These are phyloP conservation scores for Tamias sibiricus DNA, from an alignment of 2,113 vertebrate species.

Conservation along the genomic window DNA sequence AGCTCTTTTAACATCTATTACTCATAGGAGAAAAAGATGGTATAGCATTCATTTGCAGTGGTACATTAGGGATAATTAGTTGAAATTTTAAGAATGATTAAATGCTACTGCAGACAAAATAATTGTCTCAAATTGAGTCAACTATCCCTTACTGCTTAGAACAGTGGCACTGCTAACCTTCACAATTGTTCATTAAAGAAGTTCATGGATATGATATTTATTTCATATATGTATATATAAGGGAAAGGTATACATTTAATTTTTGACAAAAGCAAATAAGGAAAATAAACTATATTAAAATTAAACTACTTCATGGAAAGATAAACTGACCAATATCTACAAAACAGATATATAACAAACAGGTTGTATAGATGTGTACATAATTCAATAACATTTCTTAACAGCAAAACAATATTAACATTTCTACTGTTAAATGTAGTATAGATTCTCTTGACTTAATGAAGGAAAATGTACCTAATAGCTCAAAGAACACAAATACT, in stretches of 20 bases:
- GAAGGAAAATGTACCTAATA: neutral
- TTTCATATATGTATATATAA: neutral
- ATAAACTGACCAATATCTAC: neutral
- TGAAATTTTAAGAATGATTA: slow-evolving; percentile 49
- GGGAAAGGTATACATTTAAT: neutral
- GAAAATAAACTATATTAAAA: slow-evolving; percentile 3
- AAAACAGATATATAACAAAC: neutral
- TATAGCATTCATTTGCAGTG: neutral
- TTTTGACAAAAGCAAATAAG: neutral
- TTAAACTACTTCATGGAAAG: neutral
- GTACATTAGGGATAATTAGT: neutral
- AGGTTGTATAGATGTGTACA: neutral
- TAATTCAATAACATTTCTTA: neutral
- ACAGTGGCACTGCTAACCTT: neutral
- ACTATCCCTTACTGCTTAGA: neutral
- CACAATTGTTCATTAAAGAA: neutral
- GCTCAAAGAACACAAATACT: neutral
- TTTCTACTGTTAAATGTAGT: neutral
- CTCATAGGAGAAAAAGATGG: neutral
- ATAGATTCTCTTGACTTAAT: neutral
- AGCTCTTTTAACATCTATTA: neutral
- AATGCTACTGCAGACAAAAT: neutral
- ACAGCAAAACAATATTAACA: neutral
- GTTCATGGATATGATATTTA: neutral
- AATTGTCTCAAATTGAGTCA: neutral